Base-by-base conservation (phyloP, 2,888 invertebrate species). In the Chalcis sispes region DNA sequence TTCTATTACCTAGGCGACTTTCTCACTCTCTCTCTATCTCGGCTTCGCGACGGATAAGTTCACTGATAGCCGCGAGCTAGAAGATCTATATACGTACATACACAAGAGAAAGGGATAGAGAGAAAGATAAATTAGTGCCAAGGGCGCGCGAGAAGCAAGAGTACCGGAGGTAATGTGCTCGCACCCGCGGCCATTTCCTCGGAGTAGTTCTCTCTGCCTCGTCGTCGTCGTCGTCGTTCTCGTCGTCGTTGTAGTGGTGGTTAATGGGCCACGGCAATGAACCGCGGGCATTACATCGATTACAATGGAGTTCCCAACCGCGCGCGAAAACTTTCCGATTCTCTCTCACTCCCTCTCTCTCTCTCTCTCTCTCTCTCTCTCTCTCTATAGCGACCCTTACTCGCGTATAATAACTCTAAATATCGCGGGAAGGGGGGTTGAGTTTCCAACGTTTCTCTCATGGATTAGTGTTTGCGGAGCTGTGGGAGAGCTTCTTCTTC, bases 261-360 rank as follows among this genome's bases (percentile, higher is more conserved):
- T 50, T 64, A 54, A 66, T 67, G 67, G 56, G 23, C 29, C 56
- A 23, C 20, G 42, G 54, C 27, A 36, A 56, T 67, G 56, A 67
- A 40, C 67, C 20, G 23, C 13, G 32, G 27, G 20, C 42, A 13
- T 42, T 67, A 56, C 67, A 56, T 42, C 67, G 27, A 56, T 42
- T 27, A 56, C 40, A 52, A 52, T 52, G 32, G 46, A 46, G 48
- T 18, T 15, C n/a, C n/a, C 1, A 5, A 15, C 36, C 46, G 58
- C 23, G 29, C 8, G 32, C 1, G 61, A 54, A 61, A 70, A 70
- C 59, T 70, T 61, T 61, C 25, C 50, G 25, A 32, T 50, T 59
- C 27, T n/a, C 4, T n/a, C 23, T 32, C 15, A 3, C 1, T 10
- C 5, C 18, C 18, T 18, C 2, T 5, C 15, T 27, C 2, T 27